A percentile compares a stretch with the other conserved stretches of the same genome.
These are phyloP conservation scores for Gallinago solitaria DNA, from an alignment of 2,797 vertebrate species.

Conservation along the genomic window DNA sequence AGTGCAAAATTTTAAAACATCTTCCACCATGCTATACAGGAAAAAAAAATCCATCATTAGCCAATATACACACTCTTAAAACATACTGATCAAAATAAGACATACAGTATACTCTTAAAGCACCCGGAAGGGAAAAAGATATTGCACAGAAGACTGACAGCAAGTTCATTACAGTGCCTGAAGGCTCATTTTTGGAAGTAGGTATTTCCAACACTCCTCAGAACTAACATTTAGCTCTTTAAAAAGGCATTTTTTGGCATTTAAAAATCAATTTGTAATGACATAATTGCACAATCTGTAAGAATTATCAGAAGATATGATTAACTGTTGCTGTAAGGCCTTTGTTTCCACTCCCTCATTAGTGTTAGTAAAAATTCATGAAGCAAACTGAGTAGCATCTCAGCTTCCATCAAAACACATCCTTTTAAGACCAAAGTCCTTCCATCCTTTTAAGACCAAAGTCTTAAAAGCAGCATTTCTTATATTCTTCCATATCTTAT, in stretches of 20 bases:
- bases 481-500: background rate
- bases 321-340: slow-evolving; percentile 64
- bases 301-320: slow-evolving; percentile 43
- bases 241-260: slow-evolving; percentile 75
- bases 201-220: slow-evolving; percentile 53
- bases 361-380: slow-evolving; percentile 32
- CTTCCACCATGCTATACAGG: slow-evolving; percentile 91
- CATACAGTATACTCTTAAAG: slow-evolving; percentile 71
- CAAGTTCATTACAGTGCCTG: slow-evolving; percentile 67
- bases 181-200: slow-evolving; percentile 63
- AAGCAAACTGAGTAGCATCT: slow-evolving; percentile 56
- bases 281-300: slow-evolving; percentile 61
- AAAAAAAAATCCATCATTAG: slow-evolving; percentile 84
- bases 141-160: slow-evolving; percentile 78
- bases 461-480: background rate
- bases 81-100: slow-evolving; percentile 63
- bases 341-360: slow-evolving; percentile 32
- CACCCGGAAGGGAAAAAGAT: slow-evolving; percentile 70
- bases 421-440: no score
- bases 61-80: slow-evolving; percentile 85
- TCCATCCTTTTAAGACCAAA: no score
- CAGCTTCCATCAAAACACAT: slow-evolving; percentile 42
- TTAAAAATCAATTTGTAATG: slow-evolving; percentile 65
- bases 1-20: slow-evolving; percentile 93
- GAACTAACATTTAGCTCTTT: slow-evolving; percentile 47